phyloP scores from a whole-genome alignment of 2,113 vertebrate species.

The Corynorhinus townsendii region DNA sequence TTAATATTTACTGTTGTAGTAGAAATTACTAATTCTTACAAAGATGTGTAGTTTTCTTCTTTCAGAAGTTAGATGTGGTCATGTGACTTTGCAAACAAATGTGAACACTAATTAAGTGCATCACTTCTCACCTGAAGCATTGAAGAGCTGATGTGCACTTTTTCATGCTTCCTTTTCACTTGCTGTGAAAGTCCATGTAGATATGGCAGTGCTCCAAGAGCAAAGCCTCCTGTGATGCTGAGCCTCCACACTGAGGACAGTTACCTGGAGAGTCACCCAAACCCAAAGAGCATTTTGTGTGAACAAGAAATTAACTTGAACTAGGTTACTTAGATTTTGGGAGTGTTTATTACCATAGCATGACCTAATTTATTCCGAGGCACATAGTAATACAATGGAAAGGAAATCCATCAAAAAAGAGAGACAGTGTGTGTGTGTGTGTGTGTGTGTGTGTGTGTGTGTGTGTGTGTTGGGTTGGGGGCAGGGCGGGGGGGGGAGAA shows the following conservation, averaged over 20 bases:
- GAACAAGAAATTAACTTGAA: neutral
- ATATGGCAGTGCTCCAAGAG: rapidly evolving
- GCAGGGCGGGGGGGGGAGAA: neutral
- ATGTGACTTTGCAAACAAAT: neutral
- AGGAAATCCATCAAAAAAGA: neutral
- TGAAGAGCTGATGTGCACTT: neutral
- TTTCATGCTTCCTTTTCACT: neutral
- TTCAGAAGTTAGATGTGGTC: neutral
- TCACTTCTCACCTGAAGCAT: neutral
- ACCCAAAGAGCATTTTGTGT: neutral
- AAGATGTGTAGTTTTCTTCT: neutral
- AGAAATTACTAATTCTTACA: neutral
- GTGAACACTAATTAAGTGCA: neutral
- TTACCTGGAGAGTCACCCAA: neutral
- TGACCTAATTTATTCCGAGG: neutral
- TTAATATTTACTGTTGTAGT: neutral
- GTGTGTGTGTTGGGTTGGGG: no score
- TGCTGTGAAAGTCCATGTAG: neutral
- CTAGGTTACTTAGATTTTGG: neutral
- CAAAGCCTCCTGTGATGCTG: neutral
- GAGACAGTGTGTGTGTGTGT: neutral
- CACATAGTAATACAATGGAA: neutral
- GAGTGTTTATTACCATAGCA: neutral
- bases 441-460: neutral
- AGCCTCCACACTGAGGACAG: neutral